phyloP scores from a whole-genome alignment of 2,888 invertebrate genomes.

The Aphelenchoides bicaudatus region DNA sequence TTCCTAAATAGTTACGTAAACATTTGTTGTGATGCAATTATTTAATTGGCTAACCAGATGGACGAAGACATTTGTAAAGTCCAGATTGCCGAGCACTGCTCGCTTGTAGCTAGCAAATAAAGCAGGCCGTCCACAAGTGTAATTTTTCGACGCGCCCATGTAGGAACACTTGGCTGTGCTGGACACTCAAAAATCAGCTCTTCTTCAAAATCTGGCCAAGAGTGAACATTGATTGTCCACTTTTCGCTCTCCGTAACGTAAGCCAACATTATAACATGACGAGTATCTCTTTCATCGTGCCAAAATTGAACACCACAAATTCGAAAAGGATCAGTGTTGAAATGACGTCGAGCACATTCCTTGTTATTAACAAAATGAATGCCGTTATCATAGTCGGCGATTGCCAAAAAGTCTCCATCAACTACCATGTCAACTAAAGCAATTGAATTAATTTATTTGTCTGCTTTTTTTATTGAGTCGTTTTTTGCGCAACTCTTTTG shows the following conservation, averaged over 20 bases:
- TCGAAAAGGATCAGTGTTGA: constrained; percentile 28
- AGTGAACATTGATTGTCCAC: constrained; percentile 29
- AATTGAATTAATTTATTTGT: too few species aligned
- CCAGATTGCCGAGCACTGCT: constrained; percentile 36
- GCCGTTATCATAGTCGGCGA: constrained; percentile 40
- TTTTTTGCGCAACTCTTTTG: too few species aligned
- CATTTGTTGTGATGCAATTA: constrained; percentile 15
- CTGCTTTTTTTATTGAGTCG: too few species aligned
- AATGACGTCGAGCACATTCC: constrained; percentile 27
- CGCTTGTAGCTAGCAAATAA: constrained; percentile 39
- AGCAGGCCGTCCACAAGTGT: constrained; percentile 28
- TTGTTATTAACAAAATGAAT: constrained; percentile 31
- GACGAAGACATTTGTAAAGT: constrained; percentile 28
- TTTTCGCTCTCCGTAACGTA: constrained; percentile 32
- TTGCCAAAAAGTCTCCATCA: constrained; percentile 27
- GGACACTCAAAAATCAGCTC: constrained; percentile 34
- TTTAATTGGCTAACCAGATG: constrained; percentile 26
- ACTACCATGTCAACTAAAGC: constrained; percentile 35
- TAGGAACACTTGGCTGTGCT: constrained; percentile 26
- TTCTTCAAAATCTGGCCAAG: constrained; percentile 24
- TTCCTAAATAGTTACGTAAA: constrained; percentile 27
- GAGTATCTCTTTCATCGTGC: constrained; percentile 14
- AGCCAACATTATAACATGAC: constrained; percentile 24
- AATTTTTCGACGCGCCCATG: constrained; percentile 34
- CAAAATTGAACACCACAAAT: constrained; percentile 33